Conservation (phyloP, 2,797 vertebrate species). For the Cirrhinus molitorella region DNA sequence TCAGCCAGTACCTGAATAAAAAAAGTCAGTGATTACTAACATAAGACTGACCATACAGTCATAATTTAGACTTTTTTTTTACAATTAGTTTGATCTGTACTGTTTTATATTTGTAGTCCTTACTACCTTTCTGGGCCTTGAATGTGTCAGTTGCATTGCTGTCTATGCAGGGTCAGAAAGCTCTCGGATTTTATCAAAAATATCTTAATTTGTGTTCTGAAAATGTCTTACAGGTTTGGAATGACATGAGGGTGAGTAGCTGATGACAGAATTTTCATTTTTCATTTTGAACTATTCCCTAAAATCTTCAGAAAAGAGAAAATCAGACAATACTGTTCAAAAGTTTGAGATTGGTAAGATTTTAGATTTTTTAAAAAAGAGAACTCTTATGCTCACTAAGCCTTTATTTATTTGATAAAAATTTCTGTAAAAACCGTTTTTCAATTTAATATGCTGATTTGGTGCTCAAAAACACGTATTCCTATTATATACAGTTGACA, state of each 20-base stretch:
- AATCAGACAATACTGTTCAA: too few species aligned
- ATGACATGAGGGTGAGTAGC: not conserved
- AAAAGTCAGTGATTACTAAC: conserved; percentile 49
- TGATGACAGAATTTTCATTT: not conserved
- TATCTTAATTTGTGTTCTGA: too few species aligned
- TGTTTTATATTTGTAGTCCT: not conserved
- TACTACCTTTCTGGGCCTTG: not conserved
- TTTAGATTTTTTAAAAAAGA: too few species aligned
- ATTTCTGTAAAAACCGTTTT: too few species aligned
- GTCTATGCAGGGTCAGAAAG: not conserved
- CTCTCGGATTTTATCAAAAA: not conserved
- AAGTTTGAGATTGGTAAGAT: too few species aligned
- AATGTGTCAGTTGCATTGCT: not conserved
- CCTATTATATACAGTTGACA: too few species aligned
- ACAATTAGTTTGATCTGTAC: not conserved
- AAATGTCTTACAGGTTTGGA: not conserved
- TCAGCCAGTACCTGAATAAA: conserved; percentile 94
- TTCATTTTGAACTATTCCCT: not conserved
- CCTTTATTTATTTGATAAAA: too few species aligned
- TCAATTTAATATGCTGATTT: too few species aligned
- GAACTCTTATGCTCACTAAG: too few species aligned
- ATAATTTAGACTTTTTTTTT: not conserved
- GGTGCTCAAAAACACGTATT: too few species aligned
- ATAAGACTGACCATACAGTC: not conserved
- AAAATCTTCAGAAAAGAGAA: not conserved